Evolutionary conservation across 2,797 vertebrate species (phyloP).

Genomic region (Acipenser ruthenus): DNA sequence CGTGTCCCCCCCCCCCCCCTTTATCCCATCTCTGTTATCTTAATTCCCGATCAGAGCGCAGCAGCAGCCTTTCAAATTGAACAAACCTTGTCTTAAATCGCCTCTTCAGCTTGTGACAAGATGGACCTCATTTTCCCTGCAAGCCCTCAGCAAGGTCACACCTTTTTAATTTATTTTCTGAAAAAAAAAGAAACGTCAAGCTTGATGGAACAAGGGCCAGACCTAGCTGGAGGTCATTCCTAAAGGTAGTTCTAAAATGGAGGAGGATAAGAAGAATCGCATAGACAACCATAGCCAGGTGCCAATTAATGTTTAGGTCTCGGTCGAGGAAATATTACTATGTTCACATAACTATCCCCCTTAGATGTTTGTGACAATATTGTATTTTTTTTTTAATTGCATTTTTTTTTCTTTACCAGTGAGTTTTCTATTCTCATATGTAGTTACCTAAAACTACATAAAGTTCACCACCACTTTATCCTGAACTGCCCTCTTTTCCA

Average conservation of each 20-base stretch:
- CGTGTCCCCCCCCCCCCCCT: slow-evolving; percentile 54
- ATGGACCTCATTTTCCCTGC: slow-evolving; percentile 88
- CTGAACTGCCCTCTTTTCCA: too few relatives aligned
- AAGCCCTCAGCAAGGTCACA: slow-evolving; percentile 91
- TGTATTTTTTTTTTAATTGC: too few relatives aligned
- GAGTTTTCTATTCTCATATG: too few relatives aligned
- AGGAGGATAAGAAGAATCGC: slow-evolving; percentile 63
- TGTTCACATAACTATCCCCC: slow-evolving; percentile 49
- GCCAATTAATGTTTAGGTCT: slow-evolving; percentile 29
- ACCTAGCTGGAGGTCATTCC: slow-evolving; percentile 88
- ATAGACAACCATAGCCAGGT: slow-evolving; percentile 44
- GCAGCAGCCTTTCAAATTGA: slow-evolving; percentile 82
- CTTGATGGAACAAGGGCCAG: slow-evolving; percentile 72
- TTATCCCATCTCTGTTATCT: slow-evolving; percentile 69
- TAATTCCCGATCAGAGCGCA: slow-evolving; percentile 61
- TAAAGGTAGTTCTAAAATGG: slow-evolving; percentile 71
- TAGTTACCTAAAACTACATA: too few relatives aligned
- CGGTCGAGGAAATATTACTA: slow-evolving; percentile 51
- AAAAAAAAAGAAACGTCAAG: slow-evolving; percentile 57
- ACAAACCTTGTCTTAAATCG: slow-evolving; percentile 81
- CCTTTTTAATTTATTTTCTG: slow-evolving; percentile 89
- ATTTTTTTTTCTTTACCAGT: too few relatives aligned
- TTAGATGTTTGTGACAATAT: too few relatives aligned
- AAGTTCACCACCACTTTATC: too few relatives aligned
- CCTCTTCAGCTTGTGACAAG: slow-evolving; percentile 81